A percentile compares a stretch with the other conserved stretches of the same genome.
Evolutionary conservation across 1,140 invertebrate species (phyloP).

Genomic region (Drosophila watanabei): DNA sequence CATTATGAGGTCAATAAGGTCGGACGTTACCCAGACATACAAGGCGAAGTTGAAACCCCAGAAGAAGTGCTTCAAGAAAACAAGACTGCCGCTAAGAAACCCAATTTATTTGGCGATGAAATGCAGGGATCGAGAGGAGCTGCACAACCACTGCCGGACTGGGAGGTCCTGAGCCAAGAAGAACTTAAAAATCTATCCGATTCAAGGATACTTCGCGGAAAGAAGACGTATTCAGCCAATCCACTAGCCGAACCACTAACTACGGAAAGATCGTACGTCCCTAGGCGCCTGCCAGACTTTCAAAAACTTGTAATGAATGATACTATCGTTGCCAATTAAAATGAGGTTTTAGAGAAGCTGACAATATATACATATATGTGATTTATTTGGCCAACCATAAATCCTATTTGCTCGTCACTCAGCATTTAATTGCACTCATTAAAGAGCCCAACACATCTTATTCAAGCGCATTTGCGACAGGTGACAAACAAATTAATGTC

Average conservation of each 20-base stretch:
- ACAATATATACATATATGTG: constrained; percentile 11
- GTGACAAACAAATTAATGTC: constrained; percentile 59
- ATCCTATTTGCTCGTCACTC: constrained; percentile 38
- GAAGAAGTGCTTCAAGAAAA: not conserved
- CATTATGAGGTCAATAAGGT: not conserved
- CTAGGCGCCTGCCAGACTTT: not conserved
- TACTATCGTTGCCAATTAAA: not conserved
- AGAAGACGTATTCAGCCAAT: not conserved
- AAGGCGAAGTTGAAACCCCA: no score
- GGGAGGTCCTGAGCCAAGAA: not conserved
- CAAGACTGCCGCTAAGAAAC: no score
- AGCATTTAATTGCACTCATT: constrained; percentile 54
- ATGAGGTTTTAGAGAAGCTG: constrained; percentile 2
- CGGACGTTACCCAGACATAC: not conserved
- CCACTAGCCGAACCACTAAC: constrained; percentile 3
- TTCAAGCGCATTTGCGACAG: constrained; percentile 54
- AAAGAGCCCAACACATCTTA: constrained; percentile 37
- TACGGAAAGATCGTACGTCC: not conserved
- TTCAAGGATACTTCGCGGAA: no score
- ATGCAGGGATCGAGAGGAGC: not conserved
- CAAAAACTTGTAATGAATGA: constrained; percentile 16
- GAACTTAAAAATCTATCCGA: not conserved
- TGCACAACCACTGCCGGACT: not conserved
- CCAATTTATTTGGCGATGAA: not conserved
- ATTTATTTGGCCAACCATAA: constrained; percentile 29